phyloP scores from a whole-genome alignment of 2,113 vertebrate species.

The Aplodontia rufa region DNA sequence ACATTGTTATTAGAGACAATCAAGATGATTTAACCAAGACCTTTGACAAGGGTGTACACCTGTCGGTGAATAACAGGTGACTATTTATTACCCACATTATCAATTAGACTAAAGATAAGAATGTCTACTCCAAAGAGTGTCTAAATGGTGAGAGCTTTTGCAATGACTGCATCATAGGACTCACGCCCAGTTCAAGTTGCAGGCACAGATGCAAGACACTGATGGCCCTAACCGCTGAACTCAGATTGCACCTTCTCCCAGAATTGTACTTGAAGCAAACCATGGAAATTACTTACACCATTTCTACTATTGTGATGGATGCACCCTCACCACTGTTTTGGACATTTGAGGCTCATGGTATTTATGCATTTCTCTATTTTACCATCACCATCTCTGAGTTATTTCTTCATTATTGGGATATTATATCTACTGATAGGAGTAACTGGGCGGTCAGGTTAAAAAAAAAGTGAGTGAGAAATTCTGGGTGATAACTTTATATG shows the following conservation, averaged over 20 bases:
- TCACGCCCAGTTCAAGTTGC: not conserved
- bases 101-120: constrained; percentile 76
- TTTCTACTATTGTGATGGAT: not conserved
- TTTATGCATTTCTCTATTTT: not conserved
- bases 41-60: constrained; percentile 83
- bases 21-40: constrained; percentile 82
- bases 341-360: not conserved
- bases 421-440: not conserved
- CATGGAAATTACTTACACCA: not conserved
- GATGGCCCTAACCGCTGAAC: not conserved
- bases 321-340: not conserved
- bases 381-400: not conserved
- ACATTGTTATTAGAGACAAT: constrained; percentile 82
- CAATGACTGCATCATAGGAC: not conserved
- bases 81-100: constrained; percentile 71
- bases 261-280: not conserved
- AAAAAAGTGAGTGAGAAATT: not conserved
- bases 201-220: not conserved
- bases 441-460: not conserved
- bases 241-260: not conserved
- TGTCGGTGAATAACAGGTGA: constrained; percentile 80
- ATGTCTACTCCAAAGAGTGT: constrained; percentile 5
- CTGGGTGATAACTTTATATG: not conserved
- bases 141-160: not conserved
- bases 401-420: not conserved